Base-by-base conservation (phyloP, 1,140 invertebrate genomes). In the Caligus rogercresseyi region DNA sequence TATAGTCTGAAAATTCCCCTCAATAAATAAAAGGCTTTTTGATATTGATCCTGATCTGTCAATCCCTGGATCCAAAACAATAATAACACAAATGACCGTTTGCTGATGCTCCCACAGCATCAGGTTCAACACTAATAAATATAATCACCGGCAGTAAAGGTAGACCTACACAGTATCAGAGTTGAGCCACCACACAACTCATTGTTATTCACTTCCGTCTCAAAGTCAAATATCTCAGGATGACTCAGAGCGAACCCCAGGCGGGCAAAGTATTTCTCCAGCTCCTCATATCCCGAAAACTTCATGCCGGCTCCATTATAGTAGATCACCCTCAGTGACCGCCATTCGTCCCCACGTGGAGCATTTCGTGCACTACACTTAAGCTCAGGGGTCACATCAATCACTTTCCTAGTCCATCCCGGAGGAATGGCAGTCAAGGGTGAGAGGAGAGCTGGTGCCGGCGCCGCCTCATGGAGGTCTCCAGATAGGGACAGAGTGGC, bases 231-330 rank as follows among this genome's bases (percentile, higher is more conserved):
- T 14, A 31, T 18, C 3, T 18, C 23, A 21, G 26, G 23, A 43
- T 43, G 31, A 43, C 14, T 14, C 1, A 60, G 11, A 13, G 3
- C 25, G 21, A 31, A 60, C 51, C 57, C 57, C 24, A 60, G 21
- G 16, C 57, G 23, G 14, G 26, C 24, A 31, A 60, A 60, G 21
- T 60, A 60, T 43, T 60, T 18, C 4, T 53, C 26, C 13, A 60
- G 16, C 26, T 60, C 57, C 24, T 51, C 20, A 11, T 60, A 16
- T 14, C 24, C 24, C 2, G 18, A 23, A 25, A 60, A 60, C 3
- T 43, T 60, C 57, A 25, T 60, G 7, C 57, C 57, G 15, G 18
- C 26, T 2, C 20, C 24, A 43, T 60, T 60, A 18, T n/a, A 60
- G 26, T 60, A 60, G 57, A 60, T 16, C 24, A 60, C 57, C 15